These are phyloP conservation scores for Sebastiscus tertius DNA, from an alignment of 2,797 vertebrate species.

Conservation along the genomic window DNA sequence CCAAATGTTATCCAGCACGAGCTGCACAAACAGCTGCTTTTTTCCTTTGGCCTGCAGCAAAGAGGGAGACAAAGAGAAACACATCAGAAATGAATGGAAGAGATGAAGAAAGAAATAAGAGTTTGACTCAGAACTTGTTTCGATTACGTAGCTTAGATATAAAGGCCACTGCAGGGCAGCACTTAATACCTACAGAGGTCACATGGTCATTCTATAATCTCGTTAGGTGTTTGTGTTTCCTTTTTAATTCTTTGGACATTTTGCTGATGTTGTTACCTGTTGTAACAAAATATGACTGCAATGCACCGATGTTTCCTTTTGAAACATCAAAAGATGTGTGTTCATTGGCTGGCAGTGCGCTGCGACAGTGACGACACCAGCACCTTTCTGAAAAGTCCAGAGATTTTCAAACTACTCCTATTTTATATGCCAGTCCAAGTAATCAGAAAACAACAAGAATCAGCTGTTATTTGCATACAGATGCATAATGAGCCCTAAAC, in stretches of 20 bases:
- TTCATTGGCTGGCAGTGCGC: neutral
- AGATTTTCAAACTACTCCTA: no score
- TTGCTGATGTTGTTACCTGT: neutral
- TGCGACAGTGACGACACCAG: neutral
- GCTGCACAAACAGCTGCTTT: slow-evolving; percentile 95
- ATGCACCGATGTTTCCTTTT: no score
- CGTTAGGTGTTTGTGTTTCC: neutral
- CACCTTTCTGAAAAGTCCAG: neutral
- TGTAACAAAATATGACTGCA: neutral
- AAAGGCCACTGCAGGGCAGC: neutral
- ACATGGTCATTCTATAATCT: neutral
- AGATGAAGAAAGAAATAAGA: neutral
- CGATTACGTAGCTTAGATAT: no score
- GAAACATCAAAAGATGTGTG: neutral
- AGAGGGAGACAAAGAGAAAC: neutral
- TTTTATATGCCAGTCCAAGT: neutral
- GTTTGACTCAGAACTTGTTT: neutral
- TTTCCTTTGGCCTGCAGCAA: slow-evolving; percentile 91
- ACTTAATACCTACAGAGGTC: neutral
- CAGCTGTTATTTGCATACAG: neutral
- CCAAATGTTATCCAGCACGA: slow-evolving; percentile 98
- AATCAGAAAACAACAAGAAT: no score
- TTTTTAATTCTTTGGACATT: no score
- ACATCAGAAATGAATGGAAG: neutral
- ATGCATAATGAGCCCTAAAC: neutral